Percentiles rank a stretch among this genome's conserved stretches.
These are phyloP conservation scores for Halichoerus grypus DNA, from an alignment of 2,113 vertebrate species.

Conservation along the genomic window DNA sequence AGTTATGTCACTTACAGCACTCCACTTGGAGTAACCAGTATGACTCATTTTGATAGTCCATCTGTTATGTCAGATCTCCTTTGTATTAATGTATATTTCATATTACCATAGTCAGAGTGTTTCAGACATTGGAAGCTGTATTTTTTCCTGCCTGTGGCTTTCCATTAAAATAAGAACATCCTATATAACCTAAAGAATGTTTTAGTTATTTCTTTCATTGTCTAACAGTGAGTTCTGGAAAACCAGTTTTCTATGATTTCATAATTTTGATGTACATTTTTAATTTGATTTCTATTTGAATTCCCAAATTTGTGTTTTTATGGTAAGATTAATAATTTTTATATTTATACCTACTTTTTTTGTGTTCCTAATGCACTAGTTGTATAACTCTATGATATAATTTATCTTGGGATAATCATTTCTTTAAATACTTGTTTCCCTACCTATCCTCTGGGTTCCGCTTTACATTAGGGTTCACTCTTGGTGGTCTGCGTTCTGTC, in stretches of 20 bases:
- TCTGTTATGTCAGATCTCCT: conserved; percentile 83
- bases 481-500: not conserved
- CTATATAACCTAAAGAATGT: not conserved
- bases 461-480: conserved; percentile 7
- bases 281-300: conserved; percentile 17
- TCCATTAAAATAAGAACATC: conserved; percentile 44
- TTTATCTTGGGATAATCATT: conserved; percentile 44
- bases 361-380: not conserved
- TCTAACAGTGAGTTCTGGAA: not conserved
- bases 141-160: conserved; percentile 57
- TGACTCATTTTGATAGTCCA: conserved; percentile 78
- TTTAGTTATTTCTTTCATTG: not conserved
- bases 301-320: conserved; percentile 61
- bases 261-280: conserved; percentile 15
- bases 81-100: conserved; percentile 66
- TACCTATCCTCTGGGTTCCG: not conserved
- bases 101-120: not conserved
- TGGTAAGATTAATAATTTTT: not conserved
- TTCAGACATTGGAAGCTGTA: conserved; percentile 69
- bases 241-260: not conserved
- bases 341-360: not conserved
- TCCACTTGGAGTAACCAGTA: conserved; percentile 68
- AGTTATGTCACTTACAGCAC: conserved; percentile 67
- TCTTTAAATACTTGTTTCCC: conserved; percentile 35
- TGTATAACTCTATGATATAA: conserved; percentile 11